phyloP scores from a whole-genome alignment of 2,113 vertebrate genomes.

The Stegostoma tigrinum region DNA sequence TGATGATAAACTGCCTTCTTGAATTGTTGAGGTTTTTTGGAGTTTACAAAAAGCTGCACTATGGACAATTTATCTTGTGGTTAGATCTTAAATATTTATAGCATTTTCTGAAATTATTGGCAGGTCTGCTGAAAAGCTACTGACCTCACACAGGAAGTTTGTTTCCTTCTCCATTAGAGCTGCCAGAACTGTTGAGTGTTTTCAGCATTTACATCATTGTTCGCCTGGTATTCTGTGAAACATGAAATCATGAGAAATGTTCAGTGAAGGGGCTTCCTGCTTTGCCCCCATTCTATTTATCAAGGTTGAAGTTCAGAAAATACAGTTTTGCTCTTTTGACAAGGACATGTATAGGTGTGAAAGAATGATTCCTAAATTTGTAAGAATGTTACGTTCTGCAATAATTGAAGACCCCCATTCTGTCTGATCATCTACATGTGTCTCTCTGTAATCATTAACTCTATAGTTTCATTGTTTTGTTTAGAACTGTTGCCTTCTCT shows the following conservation, averaged over 20 bases:
- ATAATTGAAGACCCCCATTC: not conserved
- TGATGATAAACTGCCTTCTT: too few relatives aligned
- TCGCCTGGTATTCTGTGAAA: not conserved
- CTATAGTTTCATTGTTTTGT: not conserved
- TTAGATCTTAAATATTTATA: not conserved
- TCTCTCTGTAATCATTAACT: not conserved
- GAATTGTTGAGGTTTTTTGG: too few relatives aligned
- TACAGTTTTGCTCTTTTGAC: not conserved
- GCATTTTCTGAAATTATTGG: not conserved
- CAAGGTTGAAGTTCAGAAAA: not conserved
- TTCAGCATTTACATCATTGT: not conserved
- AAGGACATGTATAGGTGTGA: not conserved
- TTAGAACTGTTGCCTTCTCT: not conserved
- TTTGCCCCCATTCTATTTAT: not conserved
- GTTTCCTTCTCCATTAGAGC: not conserved
- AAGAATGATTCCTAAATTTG: not conserved
- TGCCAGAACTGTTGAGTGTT: not conserved
- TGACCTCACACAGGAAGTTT: not conserved
- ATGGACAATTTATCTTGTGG: not conserved
- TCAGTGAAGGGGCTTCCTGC: not conserved
- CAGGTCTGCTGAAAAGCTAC: not conserved
- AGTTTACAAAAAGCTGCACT: not conserved
- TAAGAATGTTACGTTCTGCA: not conserved
- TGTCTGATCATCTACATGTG: conserved; percentile 41
- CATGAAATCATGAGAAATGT: not conserved